A percentile compares a stretch with the other conserved stretches of the same genome.
Evolutionary conservation across 1,140 invertebrate species (phyloP).

Genomic region (Drosophila subpulchrella): DNA sequence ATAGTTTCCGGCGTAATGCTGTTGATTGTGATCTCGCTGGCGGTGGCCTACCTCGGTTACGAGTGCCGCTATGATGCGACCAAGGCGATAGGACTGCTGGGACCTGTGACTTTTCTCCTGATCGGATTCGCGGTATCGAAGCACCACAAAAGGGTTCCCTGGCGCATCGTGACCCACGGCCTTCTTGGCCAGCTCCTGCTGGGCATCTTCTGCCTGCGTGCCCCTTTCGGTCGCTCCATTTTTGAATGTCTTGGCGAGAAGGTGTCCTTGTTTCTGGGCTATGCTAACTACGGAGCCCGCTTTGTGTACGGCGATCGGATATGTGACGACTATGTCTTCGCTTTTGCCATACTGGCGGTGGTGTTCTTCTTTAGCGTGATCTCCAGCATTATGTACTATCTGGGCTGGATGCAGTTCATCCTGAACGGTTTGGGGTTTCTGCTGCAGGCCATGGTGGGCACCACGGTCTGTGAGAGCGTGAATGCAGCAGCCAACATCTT

Average conservation of each 20-base stretch:
- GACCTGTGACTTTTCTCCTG: slow-evolving; percentile 85
- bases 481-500: slow-evolving; percentile 94
- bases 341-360: slow-evolving; percentile 92
- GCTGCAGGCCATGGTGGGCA: slow-evolving; percentile 90
- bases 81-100: slow-evolving; percentile 82
- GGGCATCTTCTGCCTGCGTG: slow-evolving; percentile 93
- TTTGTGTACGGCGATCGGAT: slow-evolving; percentile 93
- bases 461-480: slow-evolving; percentile 95
- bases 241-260: slow-evolving; percentile 92
- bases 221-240: slow-evolving; percentile 89
- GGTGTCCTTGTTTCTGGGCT: slow-evolving; percentile 91
- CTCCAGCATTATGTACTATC: slow-evolving; percentile 93
- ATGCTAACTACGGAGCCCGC: slow-evolving; percentile 89
- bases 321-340: slow-evolving; percentile 88
- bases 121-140: slow-evolving; percentile 86
- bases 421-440: slow-evolving; percentile 91
- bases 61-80: slow-evolving; percentile 20
- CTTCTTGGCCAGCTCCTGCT: slow-evolving; percentile 93
- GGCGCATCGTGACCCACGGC: slow-evolving; percentile 92
- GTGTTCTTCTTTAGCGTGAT: slow-evolving; percentile 96
- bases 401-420: slow-evolving; percentile 93
- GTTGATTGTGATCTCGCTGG: not conserved
- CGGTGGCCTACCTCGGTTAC: slow-evolving; percentile 13
- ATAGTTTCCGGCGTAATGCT: slow-evolving; percentile 36
- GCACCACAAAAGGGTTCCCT: slow-evolving; percentile 87